phyloP scores from a whole-genome alignment of 2,113 vertebrate species.

The Mobula birostris region DNA sequence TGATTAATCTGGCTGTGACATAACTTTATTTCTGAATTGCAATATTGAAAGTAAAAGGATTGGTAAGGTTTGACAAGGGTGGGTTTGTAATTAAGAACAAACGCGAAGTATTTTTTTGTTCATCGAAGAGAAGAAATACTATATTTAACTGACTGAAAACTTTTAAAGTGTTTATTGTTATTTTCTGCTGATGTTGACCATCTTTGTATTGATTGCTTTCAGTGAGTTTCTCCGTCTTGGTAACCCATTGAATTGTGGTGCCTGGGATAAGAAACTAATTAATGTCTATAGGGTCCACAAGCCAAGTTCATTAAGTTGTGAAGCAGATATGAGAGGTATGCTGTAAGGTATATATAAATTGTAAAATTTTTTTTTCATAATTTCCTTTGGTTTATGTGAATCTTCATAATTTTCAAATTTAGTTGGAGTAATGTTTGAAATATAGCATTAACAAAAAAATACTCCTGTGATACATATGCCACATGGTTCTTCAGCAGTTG shows the following conservation, averaged over 20 bases:
- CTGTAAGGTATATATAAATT: not conserved
- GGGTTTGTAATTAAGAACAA: not conserved
- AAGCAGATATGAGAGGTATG: conserved; percentile 91
- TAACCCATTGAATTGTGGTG: conserved; percentile 92
- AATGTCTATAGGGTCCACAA: conserved; percentile 94
- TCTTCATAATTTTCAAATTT: not conserved
- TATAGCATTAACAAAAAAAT: not conserved
- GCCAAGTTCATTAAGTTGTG: conserved; percentile 87
- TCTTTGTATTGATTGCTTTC: conserved; percentile 6
- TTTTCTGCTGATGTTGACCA: conserved; percentile 39
- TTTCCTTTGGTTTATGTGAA: not conserved
- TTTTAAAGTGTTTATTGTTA: conserved; percentile 34
- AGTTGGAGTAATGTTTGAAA: not conserved
- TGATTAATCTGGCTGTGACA: not conserved
- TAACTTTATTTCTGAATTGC: no score
- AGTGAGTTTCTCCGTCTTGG: conserved; percentile 94
- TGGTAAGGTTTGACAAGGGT: not conserved
- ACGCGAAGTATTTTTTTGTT: not conserved
- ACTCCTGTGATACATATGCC: not conserved
- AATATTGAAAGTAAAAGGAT: not conserved
- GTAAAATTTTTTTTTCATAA: not conserved
- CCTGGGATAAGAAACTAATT: conserved; percentile 92
- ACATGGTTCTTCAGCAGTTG: not conserved
- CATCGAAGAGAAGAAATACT: not conserved
- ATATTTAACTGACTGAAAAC: not conserved